These are phyloP conservation scores for Syngnathoides biaculeatus DNA, from an alignment of 2,113 vertebrate genomes.

Conservation along the genomic window DNA sequence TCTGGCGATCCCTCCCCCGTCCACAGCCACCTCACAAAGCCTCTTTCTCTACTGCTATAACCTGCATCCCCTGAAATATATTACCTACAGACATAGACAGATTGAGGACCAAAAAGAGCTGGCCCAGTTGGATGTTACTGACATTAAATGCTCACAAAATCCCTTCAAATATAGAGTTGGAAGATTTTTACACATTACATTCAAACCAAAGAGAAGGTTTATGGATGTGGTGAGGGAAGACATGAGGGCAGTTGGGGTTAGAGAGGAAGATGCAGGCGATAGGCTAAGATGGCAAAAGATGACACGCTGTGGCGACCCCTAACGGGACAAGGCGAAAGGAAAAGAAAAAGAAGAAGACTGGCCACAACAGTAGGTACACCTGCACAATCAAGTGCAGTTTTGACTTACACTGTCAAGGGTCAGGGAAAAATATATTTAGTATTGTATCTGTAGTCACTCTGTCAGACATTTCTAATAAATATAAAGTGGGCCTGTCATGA, in stretches of 20 bases:
- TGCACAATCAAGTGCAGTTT: not conserved
- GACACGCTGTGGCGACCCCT: no score
- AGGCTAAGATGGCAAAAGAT: no score
- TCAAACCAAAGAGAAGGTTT: no score
- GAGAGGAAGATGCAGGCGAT: no score
- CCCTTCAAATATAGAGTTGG: not conserved
- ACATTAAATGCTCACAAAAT: not conserved
- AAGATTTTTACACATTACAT: not conserved
- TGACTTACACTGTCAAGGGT: not conserved
- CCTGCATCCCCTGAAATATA: not conserved
- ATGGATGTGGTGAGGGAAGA: no score
- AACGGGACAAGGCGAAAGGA: no score
- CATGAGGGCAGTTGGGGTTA: no score
- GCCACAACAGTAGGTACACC: not conserved
- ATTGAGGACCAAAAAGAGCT: not conserved
- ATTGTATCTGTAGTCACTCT: not conserved
- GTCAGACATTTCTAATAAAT: not conserved
- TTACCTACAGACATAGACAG: not conserved
- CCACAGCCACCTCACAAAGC: constrained; percentile 69
- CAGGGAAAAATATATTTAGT: not conserved
- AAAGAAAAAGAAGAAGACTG: no score
- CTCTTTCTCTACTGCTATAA: constrained; percentile 51
- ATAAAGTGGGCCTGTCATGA: no score
- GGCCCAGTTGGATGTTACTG: not conserved
- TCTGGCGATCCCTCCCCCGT: constrained; percentile 37